Conservation (phyloP, 2,113 vertebrate genomes). For the Paradoxurus hermaphroditus region DNA sequence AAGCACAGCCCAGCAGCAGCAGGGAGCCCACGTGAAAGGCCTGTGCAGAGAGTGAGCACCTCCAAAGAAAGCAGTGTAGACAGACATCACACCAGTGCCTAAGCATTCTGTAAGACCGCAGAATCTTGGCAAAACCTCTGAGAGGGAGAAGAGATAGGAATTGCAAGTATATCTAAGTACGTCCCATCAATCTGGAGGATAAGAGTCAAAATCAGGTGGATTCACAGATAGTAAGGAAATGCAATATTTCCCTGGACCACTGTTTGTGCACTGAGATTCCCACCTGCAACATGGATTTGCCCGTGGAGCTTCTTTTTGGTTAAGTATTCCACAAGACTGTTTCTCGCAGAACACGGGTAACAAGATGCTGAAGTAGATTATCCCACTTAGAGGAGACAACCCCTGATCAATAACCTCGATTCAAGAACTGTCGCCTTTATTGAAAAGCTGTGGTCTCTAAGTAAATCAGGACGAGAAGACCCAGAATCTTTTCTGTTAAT, state of each 20-base stretch:
- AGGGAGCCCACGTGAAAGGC: neutral
- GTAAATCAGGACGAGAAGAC: neutral
- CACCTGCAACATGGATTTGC: neutral
- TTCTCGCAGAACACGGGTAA: neutral
- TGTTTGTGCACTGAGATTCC: neutral
- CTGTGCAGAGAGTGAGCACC: neutral
- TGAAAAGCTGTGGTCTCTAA: neutral
- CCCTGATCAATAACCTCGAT: neutral
- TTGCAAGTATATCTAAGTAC: neutral
- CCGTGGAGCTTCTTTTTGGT: neutral
- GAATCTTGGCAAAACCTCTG: neutral
- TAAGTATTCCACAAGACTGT: neutral
- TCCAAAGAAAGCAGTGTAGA: neutral
- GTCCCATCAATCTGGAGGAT: neutral
- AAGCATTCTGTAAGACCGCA: neutral
- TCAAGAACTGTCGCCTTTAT: neutral
- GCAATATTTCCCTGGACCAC: neutral
- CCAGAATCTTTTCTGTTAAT: neutral
- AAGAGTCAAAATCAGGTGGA: neutral
- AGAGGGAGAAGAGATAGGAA: neutral
- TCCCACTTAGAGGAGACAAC: neutral
- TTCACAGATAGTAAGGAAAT: conserved; percentile 25
- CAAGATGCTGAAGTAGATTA: neutral
- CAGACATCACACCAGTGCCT: neutral
- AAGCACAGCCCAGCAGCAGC: neutral